Evolutionary conservation across 2,113 vertebrate species (phyloP).

Genomic region (Rhinopomastus cyanomelas): DNA sequence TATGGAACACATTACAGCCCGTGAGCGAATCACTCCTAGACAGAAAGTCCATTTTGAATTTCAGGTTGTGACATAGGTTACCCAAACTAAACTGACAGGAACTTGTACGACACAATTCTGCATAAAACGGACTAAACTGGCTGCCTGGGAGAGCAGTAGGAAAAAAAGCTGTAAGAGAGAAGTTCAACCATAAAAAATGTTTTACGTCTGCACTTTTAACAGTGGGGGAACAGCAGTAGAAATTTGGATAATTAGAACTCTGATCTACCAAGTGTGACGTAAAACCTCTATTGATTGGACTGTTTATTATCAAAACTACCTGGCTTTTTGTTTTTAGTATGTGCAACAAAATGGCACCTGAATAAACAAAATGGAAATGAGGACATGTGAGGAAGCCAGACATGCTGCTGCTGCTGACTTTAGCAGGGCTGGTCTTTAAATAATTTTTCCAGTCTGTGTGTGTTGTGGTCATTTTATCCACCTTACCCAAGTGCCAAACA

Average conservation of each 20-base stretch:
- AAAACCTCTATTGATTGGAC: neutral
- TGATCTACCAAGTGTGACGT: neutral
- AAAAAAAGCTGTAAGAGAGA: neutral
- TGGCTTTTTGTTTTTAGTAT: neutral
- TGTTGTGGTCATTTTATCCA: neutral
- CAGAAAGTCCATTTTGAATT: neutral
- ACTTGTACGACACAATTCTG: neutral
- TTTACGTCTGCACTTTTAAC: neutral
- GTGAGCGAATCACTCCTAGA: neutral
- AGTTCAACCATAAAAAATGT: neutral
- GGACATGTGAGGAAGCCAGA: neutral
- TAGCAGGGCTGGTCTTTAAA: neutral
- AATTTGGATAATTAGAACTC: neutral
- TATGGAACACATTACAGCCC: neutral
- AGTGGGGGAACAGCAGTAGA: neutral
- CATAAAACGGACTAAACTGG: neutral
- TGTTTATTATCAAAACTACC: neutral
- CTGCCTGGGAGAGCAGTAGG: neutral
- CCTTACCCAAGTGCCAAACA: neutral
- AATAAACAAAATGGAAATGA: neutral
- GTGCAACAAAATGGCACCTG: neutral
- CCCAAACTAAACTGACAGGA: neutral
- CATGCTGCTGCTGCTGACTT: neutral
- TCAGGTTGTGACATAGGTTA: neutral
- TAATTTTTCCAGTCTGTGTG: neutral